Base-by-base conservation (phyloP, 2,797 vertebrate species). In the Fundulus diaphanus region DNA sequence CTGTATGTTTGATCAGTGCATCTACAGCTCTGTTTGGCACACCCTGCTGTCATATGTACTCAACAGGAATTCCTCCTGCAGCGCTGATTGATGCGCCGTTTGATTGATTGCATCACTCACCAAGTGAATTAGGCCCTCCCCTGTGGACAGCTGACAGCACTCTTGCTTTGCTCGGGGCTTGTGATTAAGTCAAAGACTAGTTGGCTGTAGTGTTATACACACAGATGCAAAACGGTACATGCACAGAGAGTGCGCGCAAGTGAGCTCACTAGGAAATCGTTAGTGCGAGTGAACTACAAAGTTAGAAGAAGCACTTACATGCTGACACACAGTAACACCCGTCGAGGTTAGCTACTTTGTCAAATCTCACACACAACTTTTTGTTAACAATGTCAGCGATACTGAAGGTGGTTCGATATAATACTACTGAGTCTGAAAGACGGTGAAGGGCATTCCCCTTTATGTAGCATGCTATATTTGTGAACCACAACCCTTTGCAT, bases 31-130 rank as follows among this genome's bases (percentile, higher is more conserved):
- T 81, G 72, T 86, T 90, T 90, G 88, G 88, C 90, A 87, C 89
- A 89, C 88, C 86, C 88, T 84, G 77, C 87, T 89, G 87, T 91
- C 89, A 88, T 91, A 85, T 88, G 89, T 91, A 86, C 89, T 89
- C 88, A 86, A 76, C 84, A 89, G 89, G 83, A 91, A 93, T 92
- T 90, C 88, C 91, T 89, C 84, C 85, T 82, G 74, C 91, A 90
- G 83, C 37, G 77, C 82, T 90, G 92, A 93, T 92, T 90, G 93
- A 93, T 91, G 88, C 87, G 88, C 90, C 88, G 88, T 93, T 91
- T 94, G 93, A 93, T 92, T 93, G 93, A 95, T 92, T 92, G 92
- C 90, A 92, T 94, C 91, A 93, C 93, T 94, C 92, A 89, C 85
- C 86, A 91, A 91, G 90, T 92, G 93, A 93, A 93, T 94, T 94